Base-by-base conservation (phyloP, 2,888 invertebrate species). In the Trachelus iudaicus region DNA sequence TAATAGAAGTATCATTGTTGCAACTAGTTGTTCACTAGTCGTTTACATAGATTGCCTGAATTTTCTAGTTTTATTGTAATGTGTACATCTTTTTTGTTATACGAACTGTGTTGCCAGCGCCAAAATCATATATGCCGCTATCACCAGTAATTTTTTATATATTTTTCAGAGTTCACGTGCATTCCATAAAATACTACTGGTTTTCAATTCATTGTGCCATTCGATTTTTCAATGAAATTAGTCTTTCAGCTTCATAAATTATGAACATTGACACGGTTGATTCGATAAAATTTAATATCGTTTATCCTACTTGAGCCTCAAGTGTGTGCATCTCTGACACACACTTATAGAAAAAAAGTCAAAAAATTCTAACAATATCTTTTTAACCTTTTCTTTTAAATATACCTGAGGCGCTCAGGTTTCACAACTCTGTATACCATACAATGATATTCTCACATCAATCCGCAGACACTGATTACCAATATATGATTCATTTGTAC, bases 61-160 rank as follows among this genome's bases (percentile, higher is more conserved):
- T 71, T 15, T 71, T 71, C 71, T 71, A 71, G 31, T 71, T 71
- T 12, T 13, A 71, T 23, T 71, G 71, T 34, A 34, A 71, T 31
- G 71, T 69, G 33, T 69, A 15, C 2, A 69, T 33, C 34, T 31
- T 71, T 71, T 33, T 31, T 34, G 13, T 31, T 31, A 33, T 33
- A 71, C n/a, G 9, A 71, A 71, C 71, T 71, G 71, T 71, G 71
- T 71, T 71, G 71, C 71, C 71, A 71, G 71, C 71, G 71, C 6
- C 71, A 56, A 56, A 23, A 23, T 56, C 23, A 56, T 23, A 56
- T 23, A 15, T 56, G 9, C 40, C 23, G 23, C 40, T 23, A 56
- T 6, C 56, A 23, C 56, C 9, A 56, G 56, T 9, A 9, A 56
- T 56, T 56, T 56, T 23, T 23, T 56, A 1, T 1, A 12, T 56